Evolutionary conservation across 1,140 invertebrate species (phyloP), one percentile per base, ranked within the genome.

Genomic region (Drosophila kepulauana): DNA sequence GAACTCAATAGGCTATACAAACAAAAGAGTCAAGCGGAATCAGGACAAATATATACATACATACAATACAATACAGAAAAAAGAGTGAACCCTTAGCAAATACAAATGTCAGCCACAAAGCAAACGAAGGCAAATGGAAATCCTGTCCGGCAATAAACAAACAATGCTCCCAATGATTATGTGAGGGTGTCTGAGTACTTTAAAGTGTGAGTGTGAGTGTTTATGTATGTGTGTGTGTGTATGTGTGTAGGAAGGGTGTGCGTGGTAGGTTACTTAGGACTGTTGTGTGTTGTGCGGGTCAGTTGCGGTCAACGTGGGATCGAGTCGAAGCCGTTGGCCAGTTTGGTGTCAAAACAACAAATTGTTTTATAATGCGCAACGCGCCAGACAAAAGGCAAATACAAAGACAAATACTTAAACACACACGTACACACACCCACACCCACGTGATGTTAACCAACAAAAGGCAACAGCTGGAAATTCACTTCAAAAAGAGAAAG

Each of bases 1-100:
- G 73, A 84, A 76, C 72, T 82, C 79, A 82, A 82, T 82, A 66
- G 64, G 51, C 41, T 52, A 56, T 46, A 63, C 56, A 41, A 52
- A 51, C 35, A 63, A 65, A 65, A 25, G 49, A 41, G 7, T 46
- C 35, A 38, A 10, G 38, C n/a, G 15, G 52, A n/a, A 25, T n/a
- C 16, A 3, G 20, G 11, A 11, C 5, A 65, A 13, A 35, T 52
- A 56, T 25, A 45, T 45, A 56, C 20, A 25, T 25, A 25, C n/a
- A n/a, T n/a, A n/a, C n/a, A n/a, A n/a, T n/a, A n/a, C 3, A 25
- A 4, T 25, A 25, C 20, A 25, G 1, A 25, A 3, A 25, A 15
- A 33, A 65, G 28, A 56, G 51, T 16, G 33, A 54, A 56, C 63
- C 51, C 51, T 65, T 56, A 35, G 63, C 63, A 65, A 65, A 65